phyloP scores from a whole-genome alignment of 2,888 invertebrate genomes.

The Tetramorium bicarinatum region DNA sequence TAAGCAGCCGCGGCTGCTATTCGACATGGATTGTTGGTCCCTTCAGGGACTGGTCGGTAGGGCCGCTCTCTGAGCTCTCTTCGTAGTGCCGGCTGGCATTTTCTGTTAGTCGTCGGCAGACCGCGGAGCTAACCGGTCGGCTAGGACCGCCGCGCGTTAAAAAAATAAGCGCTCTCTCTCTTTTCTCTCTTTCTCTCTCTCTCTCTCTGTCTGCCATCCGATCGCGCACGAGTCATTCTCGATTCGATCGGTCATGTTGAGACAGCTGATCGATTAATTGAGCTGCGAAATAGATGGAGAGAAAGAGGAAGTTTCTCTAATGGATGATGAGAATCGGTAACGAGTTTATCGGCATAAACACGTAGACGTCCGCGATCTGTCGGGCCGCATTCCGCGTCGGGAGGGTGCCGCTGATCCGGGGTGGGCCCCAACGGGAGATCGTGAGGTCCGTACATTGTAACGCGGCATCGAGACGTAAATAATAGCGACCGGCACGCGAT shows the following conservation, averaged over 20 bases:
- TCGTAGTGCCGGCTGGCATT: slow-evolving; percentile 79
- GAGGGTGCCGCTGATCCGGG: slow-evolving; percentile 48
- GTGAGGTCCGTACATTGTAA: slow-evolving; percentile 41
- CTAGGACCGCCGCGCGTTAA: slow-evolving; percentile 59
- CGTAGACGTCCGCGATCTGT: slow-evolving; percentile 26
- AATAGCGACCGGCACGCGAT: slow-evolving; percentile 60
- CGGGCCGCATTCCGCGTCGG: slow-evolving; percentile 23
- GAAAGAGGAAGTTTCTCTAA: background rate
- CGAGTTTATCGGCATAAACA: slow-evolving; percentile 32
- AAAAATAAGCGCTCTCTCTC: slow-evolving; percentile 35
- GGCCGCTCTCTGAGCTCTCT: slow-evolving; percentile 69
- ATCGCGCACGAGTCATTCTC: slow-evolving; percentile 6
- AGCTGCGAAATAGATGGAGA: background rate
- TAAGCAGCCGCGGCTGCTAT: slow-evolving; percentile 54
- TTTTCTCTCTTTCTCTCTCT: background rate
- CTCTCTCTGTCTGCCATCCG: background rate
- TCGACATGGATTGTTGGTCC: slow-evolving; percentile 78
- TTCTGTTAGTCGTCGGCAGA: slow-evolving; percentile 84
- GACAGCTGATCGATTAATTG: slow-evolving; percentile 24
- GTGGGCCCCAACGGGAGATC: slow-evolving; percentile 50
- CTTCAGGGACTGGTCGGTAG: slow-evolving; percentile 75
- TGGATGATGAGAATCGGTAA: slow-evolving; percentile 35
- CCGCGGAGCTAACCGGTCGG: slow-evolving; percentile 82
- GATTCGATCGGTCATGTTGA: background rate
- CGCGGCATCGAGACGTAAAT: slow-evolving; percentile 46